phyloP scores from a whole-genome alignment of 1,140 invertebrate genomes.

The Temnothorax longispinosus region DNA sequence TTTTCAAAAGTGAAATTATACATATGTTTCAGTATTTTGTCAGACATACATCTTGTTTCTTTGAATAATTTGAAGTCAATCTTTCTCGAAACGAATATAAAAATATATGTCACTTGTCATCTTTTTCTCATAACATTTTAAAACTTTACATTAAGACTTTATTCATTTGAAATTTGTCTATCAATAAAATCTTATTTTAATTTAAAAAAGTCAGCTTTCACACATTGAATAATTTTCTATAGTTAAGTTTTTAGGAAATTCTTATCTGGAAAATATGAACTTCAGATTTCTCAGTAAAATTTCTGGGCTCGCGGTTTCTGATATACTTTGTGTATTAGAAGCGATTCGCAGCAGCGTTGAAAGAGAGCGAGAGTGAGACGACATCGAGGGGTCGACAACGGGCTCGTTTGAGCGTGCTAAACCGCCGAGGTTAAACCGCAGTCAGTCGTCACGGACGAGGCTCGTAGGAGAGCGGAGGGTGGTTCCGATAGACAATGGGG shows the following conservation, averaged over 20 bases:
- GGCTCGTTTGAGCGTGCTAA: slow-evolving; percentile 83
- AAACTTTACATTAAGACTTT: no score
- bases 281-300: not conserved
- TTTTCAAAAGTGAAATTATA: no score
- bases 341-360: slow-evolving; percentile 9
- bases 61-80: not conserved
- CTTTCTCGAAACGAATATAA: not conserved
- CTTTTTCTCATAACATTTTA: not conserved
- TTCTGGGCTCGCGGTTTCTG: not conserved
- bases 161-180: not conserved
- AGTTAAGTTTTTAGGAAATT: not conserved
- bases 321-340: slow-evolving; percentile 11
- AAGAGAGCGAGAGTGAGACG: slow-evolving; percentile 46
- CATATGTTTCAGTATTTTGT: not conserved
- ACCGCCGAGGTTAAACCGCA: slow-evolving; percentile 82
- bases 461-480: slow-evolving; percentile 69
- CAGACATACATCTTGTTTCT: not conserved
- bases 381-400: slow-evolving; percentile 72
- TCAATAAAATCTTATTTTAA: not conserved
- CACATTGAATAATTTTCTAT: not conserved
- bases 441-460: slow-evolving; percentile 78
- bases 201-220: not conserved
- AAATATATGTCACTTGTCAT: not conserved
- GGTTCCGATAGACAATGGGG: slow-evolving; percentile 82
- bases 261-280: not conserved